Evolutionary conservation across 2,113 vertebrate species (phyloP), one percentile per base, ranked within the genome.

Genomic region (Anarhynchus alexandrinus): DNA sequence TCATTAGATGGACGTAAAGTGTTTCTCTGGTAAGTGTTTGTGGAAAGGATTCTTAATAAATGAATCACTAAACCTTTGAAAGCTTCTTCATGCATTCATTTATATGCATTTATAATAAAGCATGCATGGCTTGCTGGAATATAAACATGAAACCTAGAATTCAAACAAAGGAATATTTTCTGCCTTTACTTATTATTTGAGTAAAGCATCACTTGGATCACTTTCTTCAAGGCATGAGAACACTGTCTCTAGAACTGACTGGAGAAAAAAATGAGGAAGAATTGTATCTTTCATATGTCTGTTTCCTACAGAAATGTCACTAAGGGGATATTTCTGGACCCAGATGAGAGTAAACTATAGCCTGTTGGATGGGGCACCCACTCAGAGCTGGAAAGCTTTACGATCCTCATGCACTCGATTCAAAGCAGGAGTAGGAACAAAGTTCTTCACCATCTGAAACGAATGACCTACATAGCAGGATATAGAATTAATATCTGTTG

Each of bases 1-100:
- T 92, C 65, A 87, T 95, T 94, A 90, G 77, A 64, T 70, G 62
- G 55, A 86, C 36, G 14, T 86, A 81, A 95, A 96, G 69, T 91
- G 54, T 88, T 94, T 70, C 66, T 84, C 26, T 69, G 62, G 57
- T 87, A 88, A 82, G 38, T 52, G 58, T 94, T 96, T 93, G 42
- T 82, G 61, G 73, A 71, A 94, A 79, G 32, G 17, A 74, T 90
- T 94, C 69, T 88, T 92, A 80, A 62, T 17, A 93, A 95, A 91
- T 64, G 18, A 95, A 57, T 91, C 45, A 14, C 40, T 59, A 88
- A 94, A 61, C 27, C 26, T 88, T 52, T 93, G 73, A 91, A 62
- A 82, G 29, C 5, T 86, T 70, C 65, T 70, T 80, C 9, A 38
- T 57, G 40, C 21, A 55, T 81, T 87, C 19, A 76, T 94, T 97